Percentiles rank a stretch among this genome's conserved stretches.
Evolutionary conservation across 1,140 invertebrate genomes (phyloP).

Genomic region (Heliconius hewitsoni): DNA sequence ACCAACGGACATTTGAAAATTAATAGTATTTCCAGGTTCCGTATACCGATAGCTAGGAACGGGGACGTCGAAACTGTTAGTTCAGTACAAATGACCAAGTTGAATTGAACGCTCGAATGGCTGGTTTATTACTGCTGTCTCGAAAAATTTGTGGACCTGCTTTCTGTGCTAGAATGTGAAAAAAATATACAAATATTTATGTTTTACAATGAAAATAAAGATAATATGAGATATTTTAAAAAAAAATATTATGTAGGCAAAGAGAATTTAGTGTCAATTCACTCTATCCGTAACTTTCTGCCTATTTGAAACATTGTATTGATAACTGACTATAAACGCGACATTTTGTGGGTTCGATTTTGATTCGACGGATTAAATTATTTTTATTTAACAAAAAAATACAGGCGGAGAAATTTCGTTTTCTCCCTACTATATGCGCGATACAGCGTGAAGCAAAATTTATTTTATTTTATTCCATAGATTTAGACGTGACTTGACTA

Average conservation of each 20-base stretch:
- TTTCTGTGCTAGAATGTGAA: background rate
- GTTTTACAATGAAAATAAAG: background rate
- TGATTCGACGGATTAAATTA: no score
- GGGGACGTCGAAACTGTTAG: slow-evolving; percentile 13
- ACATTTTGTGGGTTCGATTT: no score
- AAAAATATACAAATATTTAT: background rate
- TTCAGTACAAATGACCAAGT: slow-evolving; percentile 9
- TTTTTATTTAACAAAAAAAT: no score
- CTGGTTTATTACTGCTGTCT: slow-evolving; percentile 10
- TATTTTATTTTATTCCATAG: no score
- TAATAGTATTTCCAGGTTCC: slow-evolving; percentile 6
- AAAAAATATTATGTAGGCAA: background rate
- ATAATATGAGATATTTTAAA: background rate
- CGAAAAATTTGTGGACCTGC: slow-evolving; percentile 1
- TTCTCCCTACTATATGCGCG: no score
- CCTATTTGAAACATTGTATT: no score
- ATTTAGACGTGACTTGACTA: no score
- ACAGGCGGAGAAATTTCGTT: no score
- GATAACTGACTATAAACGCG: no score
- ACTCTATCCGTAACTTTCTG: no score
- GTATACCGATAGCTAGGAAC: slow-evolving; percentile 1
- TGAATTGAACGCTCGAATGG: slow-evolving; percentile 6
- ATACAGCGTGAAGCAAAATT: no score
- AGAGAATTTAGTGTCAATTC: no score
- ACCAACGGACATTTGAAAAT: slow-evolving; percentile 10